Evolutionary conservation across 2,888 invertebrate species (phyloP).

Genomic region (Epistrophe grossulariae): DNA sequence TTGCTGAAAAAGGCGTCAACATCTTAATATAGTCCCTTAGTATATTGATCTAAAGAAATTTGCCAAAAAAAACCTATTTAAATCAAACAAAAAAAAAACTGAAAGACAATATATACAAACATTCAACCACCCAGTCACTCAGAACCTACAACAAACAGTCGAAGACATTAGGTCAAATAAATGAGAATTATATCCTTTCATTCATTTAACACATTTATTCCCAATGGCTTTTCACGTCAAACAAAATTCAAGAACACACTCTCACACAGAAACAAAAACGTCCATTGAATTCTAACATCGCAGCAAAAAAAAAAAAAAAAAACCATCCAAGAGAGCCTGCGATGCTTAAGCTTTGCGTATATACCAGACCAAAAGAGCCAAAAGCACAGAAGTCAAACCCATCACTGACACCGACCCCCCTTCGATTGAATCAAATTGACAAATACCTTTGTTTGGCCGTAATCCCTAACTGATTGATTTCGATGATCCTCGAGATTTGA

Average conservation of each 20-base stretch:
- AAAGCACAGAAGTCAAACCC: constrained; percentile 24
- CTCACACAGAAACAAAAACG: background rate
- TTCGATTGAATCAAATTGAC: constrained; percentile 70
- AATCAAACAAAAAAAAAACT: background rate
- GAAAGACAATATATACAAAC: constrained; percentile 2
- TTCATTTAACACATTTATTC: constrained; percentile 64
- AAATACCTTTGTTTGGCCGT: constrained; percentile 69
- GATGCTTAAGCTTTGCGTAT: constrained; percentile 1
- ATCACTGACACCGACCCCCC: constrained; percentile 30
- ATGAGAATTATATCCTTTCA: constrained; percentile 56
- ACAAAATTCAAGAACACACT: constrained; percentile 48
- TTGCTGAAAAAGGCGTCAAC: background rate
- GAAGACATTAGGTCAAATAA: constrained; percentile 66
- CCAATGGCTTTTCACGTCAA: constrained; percentile 61
- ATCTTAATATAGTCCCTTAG: background rate
- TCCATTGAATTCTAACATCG: constrained; percentile 16
- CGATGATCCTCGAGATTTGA: constrained; percentile 70
- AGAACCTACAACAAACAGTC: background rate
- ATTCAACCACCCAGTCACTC: constrained; percentile 7
- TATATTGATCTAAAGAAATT: background rate
- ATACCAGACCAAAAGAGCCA: background rate
- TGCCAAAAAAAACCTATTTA: background rate
- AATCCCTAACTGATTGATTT: constrained; percentile 73
- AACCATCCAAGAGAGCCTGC: background rate
- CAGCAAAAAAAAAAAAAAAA: background rate